Percentiles rank a stretch among this genome's conserved stretches.
These are phyloP conservation scores for Amia ocellicauda DNA, from an alignment of 2,113 vertebrate species.

Conservation along the genomic window DNA sequence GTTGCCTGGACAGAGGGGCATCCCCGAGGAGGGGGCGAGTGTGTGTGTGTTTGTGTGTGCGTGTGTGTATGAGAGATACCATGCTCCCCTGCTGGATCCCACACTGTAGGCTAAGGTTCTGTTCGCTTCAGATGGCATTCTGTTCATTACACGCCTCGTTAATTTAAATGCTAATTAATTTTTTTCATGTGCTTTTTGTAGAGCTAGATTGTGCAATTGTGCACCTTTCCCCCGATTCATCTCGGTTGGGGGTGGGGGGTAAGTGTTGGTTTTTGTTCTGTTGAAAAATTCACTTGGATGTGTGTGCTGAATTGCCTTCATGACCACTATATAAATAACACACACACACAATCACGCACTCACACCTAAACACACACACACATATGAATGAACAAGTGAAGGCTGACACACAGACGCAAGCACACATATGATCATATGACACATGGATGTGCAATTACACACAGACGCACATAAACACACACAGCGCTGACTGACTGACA, in stretches of 20 bases:
- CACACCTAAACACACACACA: background rate
- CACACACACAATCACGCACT: background rate
- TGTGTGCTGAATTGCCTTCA: background rate
- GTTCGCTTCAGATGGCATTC: slow-evolving; percentile 51
- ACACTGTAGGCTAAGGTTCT: slow-evolving; percentile 39
- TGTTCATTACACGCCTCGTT: slow-evolving; percentile 62
- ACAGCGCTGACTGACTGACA: too few species aligned
- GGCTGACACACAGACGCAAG: slow-evolving; percentile 4
- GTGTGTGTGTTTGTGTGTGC: too few species aligned
- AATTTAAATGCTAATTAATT: slow-evolving; percentile 72
- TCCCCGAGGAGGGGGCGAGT: too few species aligned
- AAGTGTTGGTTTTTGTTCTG: background rate
- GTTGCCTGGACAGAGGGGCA: too few species aligned
- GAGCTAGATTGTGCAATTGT: slow-evolving; percentile 41
- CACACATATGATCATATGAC: slow-evolving; percentile 3
- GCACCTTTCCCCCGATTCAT: background rate
- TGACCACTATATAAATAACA: background rate
- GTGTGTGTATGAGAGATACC: background rate
- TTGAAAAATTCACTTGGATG: background rate
- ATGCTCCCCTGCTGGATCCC: background rate
- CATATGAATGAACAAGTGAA: background rate
- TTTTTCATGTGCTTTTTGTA: slow-evolving; percentile 54
- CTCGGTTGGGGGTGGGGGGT: background rate
- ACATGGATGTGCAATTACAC: too few species aligned
- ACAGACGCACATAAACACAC: slow-evolving; percentile 11